Conservation (phyloP, 1,140 invertebrate genomes). For the Conus betulinus region DNA sequence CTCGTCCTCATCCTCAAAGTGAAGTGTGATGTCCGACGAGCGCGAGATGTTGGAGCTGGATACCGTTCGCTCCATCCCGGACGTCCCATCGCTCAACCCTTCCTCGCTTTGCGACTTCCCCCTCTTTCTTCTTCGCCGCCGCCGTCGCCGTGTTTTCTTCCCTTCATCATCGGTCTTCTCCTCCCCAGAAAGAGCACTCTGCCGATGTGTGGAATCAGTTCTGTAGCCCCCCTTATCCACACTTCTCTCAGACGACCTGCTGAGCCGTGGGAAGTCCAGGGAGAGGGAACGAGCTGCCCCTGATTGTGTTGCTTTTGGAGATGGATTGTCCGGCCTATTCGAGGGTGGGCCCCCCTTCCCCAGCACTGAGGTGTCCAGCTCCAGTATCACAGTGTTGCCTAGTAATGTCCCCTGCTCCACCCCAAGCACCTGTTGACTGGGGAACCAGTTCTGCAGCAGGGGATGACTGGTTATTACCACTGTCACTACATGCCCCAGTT, state of each 20-base stretch:
- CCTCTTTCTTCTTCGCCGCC: constrained; percentile 15
- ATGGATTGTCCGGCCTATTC: neutral
- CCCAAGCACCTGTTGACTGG: no score
- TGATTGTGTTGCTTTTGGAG: neutral
- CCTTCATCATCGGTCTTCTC: constrained; percentile 45
- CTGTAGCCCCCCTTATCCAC: neutral
- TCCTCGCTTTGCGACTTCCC: constrained; percentile 46
- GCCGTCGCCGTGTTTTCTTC: constrained; percentile 44
- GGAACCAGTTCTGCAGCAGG: no score
- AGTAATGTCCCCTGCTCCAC: neutral
- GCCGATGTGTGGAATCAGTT: constrained; percentile 10
- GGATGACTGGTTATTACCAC: no score
- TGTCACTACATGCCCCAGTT: neutral
- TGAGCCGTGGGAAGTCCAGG: neutral
- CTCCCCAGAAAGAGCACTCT: constrained; percentile 33
- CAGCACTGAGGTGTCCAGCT: neutral
- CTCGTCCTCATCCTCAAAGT: constrained; percentile 71
- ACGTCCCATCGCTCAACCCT: constrained; percentile 44
- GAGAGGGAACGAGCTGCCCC: neutral
- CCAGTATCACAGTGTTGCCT: constrained; percentile 14
- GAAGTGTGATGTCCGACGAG: constrained; percentile 55
- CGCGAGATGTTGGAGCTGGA: constrained; percentile 51
- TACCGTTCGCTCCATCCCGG: constrained; percentile 30
- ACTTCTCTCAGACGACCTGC: neutral
- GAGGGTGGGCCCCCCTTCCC: neutral